Base-by-base conservation (phyloP, 2,797 vertebrate species). In the Micromesistius poutassou region DNA sequence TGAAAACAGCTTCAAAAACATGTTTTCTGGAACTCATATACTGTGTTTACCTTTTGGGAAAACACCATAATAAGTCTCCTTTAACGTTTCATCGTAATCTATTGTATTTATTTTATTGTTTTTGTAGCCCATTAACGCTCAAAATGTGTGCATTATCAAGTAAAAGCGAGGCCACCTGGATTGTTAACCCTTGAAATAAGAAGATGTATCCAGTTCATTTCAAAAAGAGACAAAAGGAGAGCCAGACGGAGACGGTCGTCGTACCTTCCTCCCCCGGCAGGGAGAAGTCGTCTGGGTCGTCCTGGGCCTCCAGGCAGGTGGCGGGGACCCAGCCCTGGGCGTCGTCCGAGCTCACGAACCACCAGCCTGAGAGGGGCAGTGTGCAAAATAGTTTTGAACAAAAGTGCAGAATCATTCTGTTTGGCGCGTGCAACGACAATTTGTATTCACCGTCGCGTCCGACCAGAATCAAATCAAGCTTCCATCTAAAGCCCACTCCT, bases 291-390 rank as follows among this genome's bases (percentile, higher is more conserved):
- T 99, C 98, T 1, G 94, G 95, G 77, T 97, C 97, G 76, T 99
- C 98, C 89, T 98, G 98, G 2, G 95, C 96, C 87, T 99, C 98
- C 1, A 99, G 93, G 84, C 98, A 99, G 72, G 97, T 99, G 0
- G 98, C 98, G 0, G 98, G 98, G 76, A 99, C 98, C 98, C 98
- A 99, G 82, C 98, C 98, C 89, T 99, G 98, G 78, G 98, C 97
- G 33, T 98, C 97, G 0, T 95, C 91, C 0, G 97, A 97, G 91
- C 97, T 98, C 50, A 99, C 96, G 81, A 99, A 99, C 98, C 98
- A 99, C 98, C 98, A 99, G 4, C 98, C 98, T 99, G 82, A 77
- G 73, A 28, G 62, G 10, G 25, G 62, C 28, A 28, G 62, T 30
- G n/a, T 28, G 62, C 7, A 12, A 68, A 28, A 68, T 68, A 3